phyloP scores from a whole-genome alignment of 2,888 invertebrate genomes.

The Ephialtes manifestator region DNA sequence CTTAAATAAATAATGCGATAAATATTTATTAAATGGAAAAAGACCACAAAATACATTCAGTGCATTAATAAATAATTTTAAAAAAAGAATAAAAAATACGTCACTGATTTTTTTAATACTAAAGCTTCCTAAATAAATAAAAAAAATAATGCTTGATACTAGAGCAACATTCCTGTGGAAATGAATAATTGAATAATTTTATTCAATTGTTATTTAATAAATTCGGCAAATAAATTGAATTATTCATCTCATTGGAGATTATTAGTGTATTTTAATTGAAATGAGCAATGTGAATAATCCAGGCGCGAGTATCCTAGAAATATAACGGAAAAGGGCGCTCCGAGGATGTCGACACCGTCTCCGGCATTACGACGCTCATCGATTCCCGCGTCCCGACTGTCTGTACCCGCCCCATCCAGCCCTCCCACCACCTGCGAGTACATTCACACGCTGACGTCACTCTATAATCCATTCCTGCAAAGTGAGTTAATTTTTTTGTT shows the following conservation, averaged over 20 bases:
- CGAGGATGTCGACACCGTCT: constrained; percentile 74
- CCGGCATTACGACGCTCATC: constrained; percentile 78
- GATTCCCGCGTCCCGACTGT: constrained; percentile 70
- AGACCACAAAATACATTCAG: too few species aligned
- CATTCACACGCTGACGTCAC: constrained; percentile 60
- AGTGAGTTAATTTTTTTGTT: background rate
- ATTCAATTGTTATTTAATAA: too few species aligned
- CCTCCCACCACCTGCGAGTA: constrained; percentile 24
- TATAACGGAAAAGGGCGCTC: constrained; percentile 22
- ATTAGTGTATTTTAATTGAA: background rate
- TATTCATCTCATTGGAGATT: background rate
- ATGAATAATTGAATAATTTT: too few species aligned
- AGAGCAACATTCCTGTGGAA: too few species aligned
- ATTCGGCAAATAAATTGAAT: background rate
- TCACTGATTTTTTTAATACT: too few species aligned
- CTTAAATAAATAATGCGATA: too few species aligned
- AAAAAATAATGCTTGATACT: background rate
- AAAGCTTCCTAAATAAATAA: too few species aligned
- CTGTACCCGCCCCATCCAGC: constrained; percentile 45
- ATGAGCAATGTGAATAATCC: background rate
- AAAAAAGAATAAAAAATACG: too few species aligned
- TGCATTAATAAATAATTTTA: too few species aligned
- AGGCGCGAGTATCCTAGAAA: background rate
- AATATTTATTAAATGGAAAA: too few species aligned
- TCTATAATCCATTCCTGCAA: background rate